Base-by-base conservation (phyloP, 2,888 invertebrate genomes). In the Diabrotica balteata region DNA sequence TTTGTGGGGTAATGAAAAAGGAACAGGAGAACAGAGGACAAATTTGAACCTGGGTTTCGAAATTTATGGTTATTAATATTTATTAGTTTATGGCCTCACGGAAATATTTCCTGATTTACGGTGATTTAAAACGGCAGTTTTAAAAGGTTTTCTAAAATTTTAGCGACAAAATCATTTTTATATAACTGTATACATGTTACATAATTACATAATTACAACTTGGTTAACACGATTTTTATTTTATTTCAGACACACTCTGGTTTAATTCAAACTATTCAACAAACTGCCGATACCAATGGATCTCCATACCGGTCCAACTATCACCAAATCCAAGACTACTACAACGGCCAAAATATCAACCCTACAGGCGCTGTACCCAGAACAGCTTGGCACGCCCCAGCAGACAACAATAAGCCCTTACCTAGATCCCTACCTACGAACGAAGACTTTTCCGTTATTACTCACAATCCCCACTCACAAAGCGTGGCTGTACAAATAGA, bases 401-500 rank as follows among this genome's bases (percentile, higher is more conserved):
- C 63, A 1, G 80, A 80, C 59, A 69, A 77, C 1, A 78, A 63
- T 17, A 81, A 80, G 76, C 65, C 76, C 4, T 66, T 78, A n/a
- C 68, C 78, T 9, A 86, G 79, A 67, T 82, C 80, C 51, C 81
- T 79, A 73, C 69, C 75, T 32, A 71, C 73, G 10, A 81, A 82
- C 62, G 81, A 81, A 45, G 77, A 76, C n/a, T 47, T 75, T 69
- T 17, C 61, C 22, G 50, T 42, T 6, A 59, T 7, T n/a, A 54
- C 47, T 32, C 32, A 47, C 17, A 54, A 46, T 46, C 49, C 65
- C 22, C 66, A 67, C 22, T 45, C 70, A 8, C 72, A 70, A 63
- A 82, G 85, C 47, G 86, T 88, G 52, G 85, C 88, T 60, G 88
- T 89, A 7, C 87, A 88, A 10, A 88, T 88, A 6, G 89, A 90